Base-by-base conservation (phyloP, 1,140 invertebrate genomes). In the Apis florea region DNA sequence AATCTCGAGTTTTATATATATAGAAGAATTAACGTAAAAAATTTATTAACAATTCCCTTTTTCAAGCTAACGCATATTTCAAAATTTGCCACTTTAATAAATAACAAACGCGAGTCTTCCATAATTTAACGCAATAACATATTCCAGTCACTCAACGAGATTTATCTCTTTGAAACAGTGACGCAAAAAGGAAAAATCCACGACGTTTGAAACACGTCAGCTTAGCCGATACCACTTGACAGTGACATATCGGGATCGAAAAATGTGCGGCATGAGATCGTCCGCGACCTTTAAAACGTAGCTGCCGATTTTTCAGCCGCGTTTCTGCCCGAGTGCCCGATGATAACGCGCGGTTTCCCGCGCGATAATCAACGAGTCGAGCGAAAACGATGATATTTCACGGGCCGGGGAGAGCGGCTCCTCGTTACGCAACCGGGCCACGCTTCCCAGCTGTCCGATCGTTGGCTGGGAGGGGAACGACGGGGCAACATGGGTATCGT, bases 401-500 rank as follows among this genome's bases (percentile, higher is more conserved):
- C 72, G 84, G 69, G 13, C 4, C 74, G 51, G 59, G 53, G 84
- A 85, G 79, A 80, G 83, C 87, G 53, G 76, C 84, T 84, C 83
- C 75, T 86, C 83, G 72, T 90, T 90, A 89, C 87, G 86, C 81
- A 90, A 91, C 88, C 79, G 72, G 86, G 79, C 64, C 75, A 79
- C 86, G 90, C 87, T 91, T 89, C 84, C 89, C 90, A 91, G 90
- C 90, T 91, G 90, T 91, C 84, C 71, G 81, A 76, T 87, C 72
- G 56, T 17, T 26, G 69, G 59, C 69, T 64, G 47, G 13, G 26
- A 54, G 63, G 71, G 79, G 63, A 67, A 54, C 40, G 1, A 31
- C 53, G 77, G 69, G 78, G 78, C 51, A n/a, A 12, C 6, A 40
- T 40, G 31, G 67, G 79, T 75, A 81, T 81, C 79, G 63, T 54